A percentile compares a stretch with the other conserved stretches of the same genome.
Conservation (phyloP, 2,888 invertebrate genomes). For the Entomobrya multifasciata region DNA sequence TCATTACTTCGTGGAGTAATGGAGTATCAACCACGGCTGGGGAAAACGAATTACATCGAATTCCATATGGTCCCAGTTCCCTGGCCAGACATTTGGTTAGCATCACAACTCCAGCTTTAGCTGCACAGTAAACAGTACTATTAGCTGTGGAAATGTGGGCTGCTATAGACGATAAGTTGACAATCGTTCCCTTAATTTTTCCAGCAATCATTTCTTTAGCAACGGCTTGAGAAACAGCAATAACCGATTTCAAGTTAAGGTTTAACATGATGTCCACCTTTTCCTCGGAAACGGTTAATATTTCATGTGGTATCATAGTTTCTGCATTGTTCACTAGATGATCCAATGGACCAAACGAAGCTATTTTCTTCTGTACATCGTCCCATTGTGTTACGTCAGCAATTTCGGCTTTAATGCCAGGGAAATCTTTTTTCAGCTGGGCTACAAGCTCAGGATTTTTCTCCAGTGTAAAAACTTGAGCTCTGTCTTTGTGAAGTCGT, state of each 20-base stretch:
- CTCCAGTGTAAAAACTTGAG: slow-evolving; percentile 39
- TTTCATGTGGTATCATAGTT: not conserved
- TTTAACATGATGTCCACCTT: not conserved
- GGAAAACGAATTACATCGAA: slow-evolving; percentile 20
- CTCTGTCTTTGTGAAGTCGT: slow-evolving; percentile 22
- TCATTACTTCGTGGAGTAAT: not conserved
- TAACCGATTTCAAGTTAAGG: slow-evolving; percentile 31
- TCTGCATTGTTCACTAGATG: slow-evolving; percentile 60
- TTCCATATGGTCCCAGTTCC: slow-evolving; percentile 12
- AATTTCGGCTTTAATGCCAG: not conserved
- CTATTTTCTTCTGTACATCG: slow-evolving; percentile 1
- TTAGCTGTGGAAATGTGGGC: not conserved
- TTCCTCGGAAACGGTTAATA: not conserved
- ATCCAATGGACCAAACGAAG: slow-evolving; percentile 42
- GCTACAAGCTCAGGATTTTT: not conserved
- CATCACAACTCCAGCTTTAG: slow-evolving; percentile 29
- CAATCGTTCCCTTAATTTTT: slow-evolving; percentile 23
- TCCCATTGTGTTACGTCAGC: slow-evolving; percentile 44
- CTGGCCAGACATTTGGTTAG: not conserved
- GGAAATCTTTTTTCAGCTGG: slow-evolving; percentile 16
- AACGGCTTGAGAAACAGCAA: slow-evolving; percentile 29
- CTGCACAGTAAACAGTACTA: not conserved
- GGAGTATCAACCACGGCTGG: slow-evolving; percentile 25
- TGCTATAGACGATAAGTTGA: slow-evolving; percentile 17
- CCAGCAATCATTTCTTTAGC: slow-evolving; percentile 44